Percentiles rank a stretch among this genome's conserved stretches.
Conservation (phyloP, 2,113 vertebrate species). For the Genyomyrus donnyi region DNA sequence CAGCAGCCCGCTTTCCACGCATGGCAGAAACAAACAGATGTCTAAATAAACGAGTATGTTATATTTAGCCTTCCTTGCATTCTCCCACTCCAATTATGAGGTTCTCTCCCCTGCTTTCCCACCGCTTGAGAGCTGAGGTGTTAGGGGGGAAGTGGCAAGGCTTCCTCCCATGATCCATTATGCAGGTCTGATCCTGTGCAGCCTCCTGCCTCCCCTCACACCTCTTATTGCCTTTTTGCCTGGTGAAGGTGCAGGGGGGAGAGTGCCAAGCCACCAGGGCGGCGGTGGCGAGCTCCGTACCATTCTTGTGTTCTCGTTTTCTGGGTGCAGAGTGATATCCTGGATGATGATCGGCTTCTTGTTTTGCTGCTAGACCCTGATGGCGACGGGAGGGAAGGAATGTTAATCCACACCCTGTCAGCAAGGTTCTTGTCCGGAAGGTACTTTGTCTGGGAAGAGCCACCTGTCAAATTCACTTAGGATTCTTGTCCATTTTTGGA, state of each 20-base stretch:
- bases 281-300: not conserved
- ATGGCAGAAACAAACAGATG: conserved; percentile 41
- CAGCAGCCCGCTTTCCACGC: not conserved
- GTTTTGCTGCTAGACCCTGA: not conserved
- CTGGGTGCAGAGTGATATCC: not conserved
- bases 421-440: not conserved
- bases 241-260: conserved; percentile 44
- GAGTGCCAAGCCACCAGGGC: not conserved
- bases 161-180: conserved; percentile 61
- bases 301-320: not conserved
- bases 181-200: conserved; percentile 92
- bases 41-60: conserved; percentile 40
- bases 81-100: conserved; percentile 80
- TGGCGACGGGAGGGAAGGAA: not conserved
- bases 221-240: conserved; percentile 91
- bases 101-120: conserved; percentile 70
- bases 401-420: not conserved
- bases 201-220: conserved; percentile 82
- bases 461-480: not conserved
- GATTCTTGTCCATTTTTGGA: not conserved
- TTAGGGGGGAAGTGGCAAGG: conserved; percentile 78
- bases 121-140: conserved; percentile 69
- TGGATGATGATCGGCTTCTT: not conserved
- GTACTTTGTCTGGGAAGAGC: not conserved
- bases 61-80: conserved; percentile 43